These are phyloP conservation scores for Alethe diademata DNA, from an alignment of 2,113 vertebrate species.

Conservation along the genomic window DNA sequence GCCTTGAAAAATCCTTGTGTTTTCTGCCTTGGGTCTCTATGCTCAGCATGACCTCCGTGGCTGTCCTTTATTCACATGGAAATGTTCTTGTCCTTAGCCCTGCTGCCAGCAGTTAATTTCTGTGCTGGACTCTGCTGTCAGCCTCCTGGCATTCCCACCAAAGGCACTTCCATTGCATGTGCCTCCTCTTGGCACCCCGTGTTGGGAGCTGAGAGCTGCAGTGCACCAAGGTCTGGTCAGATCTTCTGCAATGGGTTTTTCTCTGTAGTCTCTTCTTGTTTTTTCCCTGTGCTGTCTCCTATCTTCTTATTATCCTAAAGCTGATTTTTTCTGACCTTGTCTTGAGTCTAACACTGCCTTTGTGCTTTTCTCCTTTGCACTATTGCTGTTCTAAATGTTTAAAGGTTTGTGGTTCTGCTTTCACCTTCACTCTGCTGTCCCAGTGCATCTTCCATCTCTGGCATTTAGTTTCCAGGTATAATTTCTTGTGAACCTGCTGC, in stretches of 20 bases:
- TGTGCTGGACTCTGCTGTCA: background rate
- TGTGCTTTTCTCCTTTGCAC: background rate
- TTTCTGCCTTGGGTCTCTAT: background rate
- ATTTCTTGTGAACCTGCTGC: background rate
- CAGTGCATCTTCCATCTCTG: background rate
- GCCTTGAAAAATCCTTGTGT: background rate
- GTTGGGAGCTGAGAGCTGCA: background rate
- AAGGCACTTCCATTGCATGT: background rate
- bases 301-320: background rate
- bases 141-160: background rate
- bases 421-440: background rate
- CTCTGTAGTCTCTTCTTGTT: background rate
- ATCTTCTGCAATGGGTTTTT: background rate
- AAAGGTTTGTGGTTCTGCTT: background rate
- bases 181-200: background rate
- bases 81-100: background rate
- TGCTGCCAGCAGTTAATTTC: constrained; percentile 2
- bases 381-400: background rate
- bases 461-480: background rate
- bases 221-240: background rate
- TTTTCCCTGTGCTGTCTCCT: background rate
- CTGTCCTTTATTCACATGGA: background rate
- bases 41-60: background rate
- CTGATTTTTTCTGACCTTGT: background rate
- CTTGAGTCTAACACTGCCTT: background rate